Evolutionary conservation across 2,888 invertebrate species (phyloP), one percentile per base, ranked within the genome.

Genomic region (Perizoma flavofasciatum): DNA sequence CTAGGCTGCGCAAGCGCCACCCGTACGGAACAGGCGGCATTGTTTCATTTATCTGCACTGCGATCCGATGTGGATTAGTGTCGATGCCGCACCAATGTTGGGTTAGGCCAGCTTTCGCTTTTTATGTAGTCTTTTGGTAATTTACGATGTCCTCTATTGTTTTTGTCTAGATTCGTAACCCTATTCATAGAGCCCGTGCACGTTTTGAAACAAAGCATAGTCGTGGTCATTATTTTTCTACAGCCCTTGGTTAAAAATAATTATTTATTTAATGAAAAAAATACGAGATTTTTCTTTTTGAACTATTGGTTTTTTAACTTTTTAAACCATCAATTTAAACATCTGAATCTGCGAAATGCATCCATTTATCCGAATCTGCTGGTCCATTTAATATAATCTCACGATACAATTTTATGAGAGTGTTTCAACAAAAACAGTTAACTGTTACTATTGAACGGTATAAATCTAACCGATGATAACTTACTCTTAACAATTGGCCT

Each of bases 31-130:
- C 82, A 79, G 41, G 55, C 61, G 56, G 77, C 63, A 81, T 82
- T 82, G 82, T 82, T 77, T 71, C 78, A 78, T 77, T 74, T 74
- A 82, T 88, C 88, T 49, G 43, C 50, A 85, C 86, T 68, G 63
- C 74, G 78, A 88, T 88, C 86, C 82, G 67, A 66, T 71, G 70
- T 75, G 82, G 81, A 88, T 87, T 84, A 83, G 73, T 84, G 85
- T 83, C 81, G 81, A 85, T 82, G 78, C 63, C 61, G 22, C 22
- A 50, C 55, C 54, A 40, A 57, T 63, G 61, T 56, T 46, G 54
- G 59, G 69, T 65, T 55, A 62, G 57, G 66, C 68, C 57, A 65
- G 73, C 74, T 81, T 82, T 82, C 77, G 75, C 59, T 78, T 79
- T 22, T 78, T 70, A 53, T 65, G 69, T 66, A 58, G 59, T 46